phyloP scores from a whole-genome alignment of 2,797 vertebrate species.

The Sebastes paucispinis region DNA sequence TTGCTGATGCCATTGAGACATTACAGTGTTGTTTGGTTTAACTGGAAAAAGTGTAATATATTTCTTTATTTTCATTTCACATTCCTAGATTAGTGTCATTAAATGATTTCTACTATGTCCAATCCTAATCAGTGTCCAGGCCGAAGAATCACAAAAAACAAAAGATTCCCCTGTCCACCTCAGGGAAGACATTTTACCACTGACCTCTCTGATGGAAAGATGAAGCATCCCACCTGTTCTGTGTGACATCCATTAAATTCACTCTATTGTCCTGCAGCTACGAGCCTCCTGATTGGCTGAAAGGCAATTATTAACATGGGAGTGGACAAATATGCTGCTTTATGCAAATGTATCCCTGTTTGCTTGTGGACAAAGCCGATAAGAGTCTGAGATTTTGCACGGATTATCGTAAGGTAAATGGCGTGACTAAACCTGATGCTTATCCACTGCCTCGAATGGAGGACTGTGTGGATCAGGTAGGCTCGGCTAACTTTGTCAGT shows the following conservation, averaged over 20 bases:
- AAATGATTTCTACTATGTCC: background rate
- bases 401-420: too few relatives aligned
- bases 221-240: conserved; percentile 78
- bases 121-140: background rate
- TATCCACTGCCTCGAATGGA: too few relatives aligned
- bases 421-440: too few relatives aligned
- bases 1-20: background rate
- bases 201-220: conserved; percentile 67
- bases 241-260: conserved; percentile 70
- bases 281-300: conserved; percentile 72
- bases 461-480: too few relatives aligned
- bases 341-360: too few relatives aligned
- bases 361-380: too few relatives aligned
- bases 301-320: too few relatives aligned
- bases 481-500: too few relatives aligned
- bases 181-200: conserved; percentile 71
- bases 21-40: background rate
- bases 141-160: conserved; percentile 6
- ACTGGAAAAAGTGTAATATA: too few relatives aligned
- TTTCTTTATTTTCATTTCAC: background rate
- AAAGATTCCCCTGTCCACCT: conserved; percentile 55
- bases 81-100: background rate
- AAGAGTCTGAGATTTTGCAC: too few relatives aligned
- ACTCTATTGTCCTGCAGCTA: conserved; percentile 63
- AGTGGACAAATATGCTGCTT: too few relatives aligned